These are phyloP conservation scores for Pterophyllum scalare DNA, from an alignment of 2,113 vertebrate genomes.

Conservation along the genomic window DNA sequence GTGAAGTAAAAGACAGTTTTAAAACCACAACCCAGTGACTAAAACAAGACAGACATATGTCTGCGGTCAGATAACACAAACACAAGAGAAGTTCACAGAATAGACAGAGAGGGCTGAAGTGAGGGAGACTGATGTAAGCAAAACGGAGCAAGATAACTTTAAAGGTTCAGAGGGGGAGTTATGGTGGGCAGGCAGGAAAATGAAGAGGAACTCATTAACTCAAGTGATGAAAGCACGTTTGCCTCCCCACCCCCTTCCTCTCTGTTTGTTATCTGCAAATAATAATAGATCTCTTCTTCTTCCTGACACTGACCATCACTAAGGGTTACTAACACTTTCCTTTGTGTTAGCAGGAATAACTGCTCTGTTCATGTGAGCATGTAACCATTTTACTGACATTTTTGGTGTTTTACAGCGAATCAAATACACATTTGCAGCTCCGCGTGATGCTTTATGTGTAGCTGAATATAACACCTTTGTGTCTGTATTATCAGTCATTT, in stretches of 20 bases:
- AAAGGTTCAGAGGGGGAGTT: conserved; percentile 1
- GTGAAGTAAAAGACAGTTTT: not conserved
- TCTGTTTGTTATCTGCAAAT: not conserved
- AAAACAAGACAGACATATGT: not conserved
- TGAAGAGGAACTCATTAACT: conserved; percentile 30
- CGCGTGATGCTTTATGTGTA: not conserved
- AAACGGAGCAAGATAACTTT: too few relatives aligned
- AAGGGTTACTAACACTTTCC: not conserved
- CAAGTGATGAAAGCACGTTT: not conserved
- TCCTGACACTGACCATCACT: not conserved
- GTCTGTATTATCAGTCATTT: not conserved
- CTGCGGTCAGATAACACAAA: not conserved
- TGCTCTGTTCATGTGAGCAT: not conserved
- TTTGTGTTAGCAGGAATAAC: not conserved
- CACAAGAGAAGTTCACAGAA: not conserved
- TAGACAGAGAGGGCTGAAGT: not conserved
- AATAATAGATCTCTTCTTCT: not conserved
- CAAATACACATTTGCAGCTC: not conserved
- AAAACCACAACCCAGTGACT: not conserved
- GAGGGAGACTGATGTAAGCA: not conserved
- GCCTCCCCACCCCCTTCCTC: not conserved
- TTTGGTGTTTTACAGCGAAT: not conserved
- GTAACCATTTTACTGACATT: too few relatives aligned
- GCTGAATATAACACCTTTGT: not conserved
- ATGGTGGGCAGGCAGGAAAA: conserved; percentile 17